Evolutionary conservation across 2,888 invertebrate genomes (phyloP).

Genomic region (Caenorhabditis macrosperma): DNA sequence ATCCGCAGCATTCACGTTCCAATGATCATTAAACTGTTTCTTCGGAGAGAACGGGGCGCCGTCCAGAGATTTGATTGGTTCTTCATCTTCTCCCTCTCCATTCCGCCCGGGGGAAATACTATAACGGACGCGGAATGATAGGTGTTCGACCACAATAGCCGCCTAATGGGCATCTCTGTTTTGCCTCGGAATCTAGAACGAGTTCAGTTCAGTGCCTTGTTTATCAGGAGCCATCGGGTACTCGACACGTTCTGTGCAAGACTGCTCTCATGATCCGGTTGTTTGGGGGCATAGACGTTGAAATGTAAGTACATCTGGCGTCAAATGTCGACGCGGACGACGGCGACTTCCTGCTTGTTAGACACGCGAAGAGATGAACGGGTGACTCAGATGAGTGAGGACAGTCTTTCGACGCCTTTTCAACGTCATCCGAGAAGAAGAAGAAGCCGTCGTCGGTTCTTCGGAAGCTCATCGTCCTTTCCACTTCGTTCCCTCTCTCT

Average conservation of each 20-base stretch:
- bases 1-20: not conserved
- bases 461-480: not conserved
- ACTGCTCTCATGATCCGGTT: not conserved
- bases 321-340: not conserved
- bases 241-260: not conserved
- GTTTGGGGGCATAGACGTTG: no score
- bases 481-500: not conserved
- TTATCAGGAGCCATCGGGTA: not conserved
- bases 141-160: not conserved
- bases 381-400: no score
- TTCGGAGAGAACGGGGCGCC: not conserved
- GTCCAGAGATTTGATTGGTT: not conserved
- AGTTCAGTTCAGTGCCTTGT: not conserved
- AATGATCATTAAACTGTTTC: slow-evolving; percentile 9
- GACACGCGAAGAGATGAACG: not conserved
- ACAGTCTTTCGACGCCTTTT: no score
- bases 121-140: not conserved
- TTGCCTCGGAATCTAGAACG: not conserved
- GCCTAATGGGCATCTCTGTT: not conserved
- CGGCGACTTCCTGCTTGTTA: not conserved
- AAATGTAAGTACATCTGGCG: slow-evolving; percentile 5
- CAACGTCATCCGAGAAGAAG: not conserved
- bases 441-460: not conserved
- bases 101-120: not conserved
- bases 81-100: not conserved